Evolutionary conservation across 1,140 invertebrate genomes (phyloP).

Genomic region (Drosophila bipectinata): DNA sequence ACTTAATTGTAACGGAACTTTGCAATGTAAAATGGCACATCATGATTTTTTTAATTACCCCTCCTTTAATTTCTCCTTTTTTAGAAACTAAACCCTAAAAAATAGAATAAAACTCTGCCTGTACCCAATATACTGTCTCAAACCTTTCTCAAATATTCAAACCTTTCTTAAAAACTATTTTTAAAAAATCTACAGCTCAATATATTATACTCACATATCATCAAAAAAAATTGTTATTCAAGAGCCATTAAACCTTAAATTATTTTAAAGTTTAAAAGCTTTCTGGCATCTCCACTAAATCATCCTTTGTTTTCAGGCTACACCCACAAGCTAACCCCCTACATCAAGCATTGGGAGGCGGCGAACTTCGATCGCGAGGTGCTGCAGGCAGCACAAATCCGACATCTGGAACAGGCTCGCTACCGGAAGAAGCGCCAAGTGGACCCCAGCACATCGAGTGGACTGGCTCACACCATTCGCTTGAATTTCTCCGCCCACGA

Average conservation of each 20-base stretch:
- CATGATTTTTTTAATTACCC: too few relatives aligned
- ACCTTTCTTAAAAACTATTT: too few relatives aligned
- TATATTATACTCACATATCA: too few relatives aligned
- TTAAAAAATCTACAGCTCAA: too few relatives aligned
- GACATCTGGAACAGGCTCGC: slow-evolving; percentile 77
- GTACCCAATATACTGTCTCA: too few relatives aligned
- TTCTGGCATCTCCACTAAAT: background rate
- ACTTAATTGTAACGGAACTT: background rate
- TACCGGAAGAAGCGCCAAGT: slow-evolving; percentile 77
- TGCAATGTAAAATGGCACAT: background rate
- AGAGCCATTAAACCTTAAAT: too few relatives aligned
- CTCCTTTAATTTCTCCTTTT: too few relatives aligned
- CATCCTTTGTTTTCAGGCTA: slow-evolving; percentile 58
- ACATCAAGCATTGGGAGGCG: slow-evolving; percentile 82
- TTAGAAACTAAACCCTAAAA: too few relatives aligned
- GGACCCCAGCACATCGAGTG: slow-evolving; percentile 59
- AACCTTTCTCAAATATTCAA: too few relatives aligned
- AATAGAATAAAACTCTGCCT: too few relatives aligned
- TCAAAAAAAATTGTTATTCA: too few relatives aligned
- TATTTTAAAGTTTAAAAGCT: background rate
- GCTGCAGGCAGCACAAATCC: slow-evolving; percentile 74
- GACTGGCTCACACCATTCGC: slow-evolving; percentile 79
- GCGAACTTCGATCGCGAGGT: slow-evolving; percentile 78
- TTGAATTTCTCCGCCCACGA: slow-evolving; percentile 83
- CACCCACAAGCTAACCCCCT: slow-evolving; percentile 79